phyloP scores from a whole-genome alignment of 2,113 vertebrate species.

The Indri indri region DNA sequence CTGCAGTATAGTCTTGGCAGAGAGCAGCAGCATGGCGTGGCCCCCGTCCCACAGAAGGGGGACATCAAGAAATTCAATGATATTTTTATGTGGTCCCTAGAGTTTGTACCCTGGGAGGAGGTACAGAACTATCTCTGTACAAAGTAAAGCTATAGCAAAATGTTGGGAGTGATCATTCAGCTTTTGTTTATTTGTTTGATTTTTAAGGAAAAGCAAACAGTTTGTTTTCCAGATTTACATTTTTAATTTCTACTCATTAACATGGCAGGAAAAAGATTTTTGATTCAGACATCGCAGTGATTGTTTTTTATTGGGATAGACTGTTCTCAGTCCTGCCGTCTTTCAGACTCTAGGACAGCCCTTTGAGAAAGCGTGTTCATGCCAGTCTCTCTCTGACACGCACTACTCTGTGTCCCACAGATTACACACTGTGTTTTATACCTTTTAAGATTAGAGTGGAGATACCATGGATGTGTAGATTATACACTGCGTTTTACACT shows the following conservation, averaged over 20 bases:
- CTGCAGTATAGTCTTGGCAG: rapidly evolving
- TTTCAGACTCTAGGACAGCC: neutral
- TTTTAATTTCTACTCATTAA: neutral
- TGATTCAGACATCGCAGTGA: neutral
- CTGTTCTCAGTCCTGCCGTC: rapidly evolving
- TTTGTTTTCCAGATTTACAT: neutral
- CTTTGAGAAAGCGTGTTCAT: neutral
- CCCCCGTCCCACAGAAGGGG: rapidly evolving
- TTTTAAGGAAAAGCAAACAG: neutral
- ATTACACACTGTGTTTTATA: too few species aligned
- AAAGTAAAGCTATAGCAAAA: neutral
- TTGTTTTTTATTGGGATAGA: neutral
- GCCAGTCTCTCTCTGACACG: too few species aligned
- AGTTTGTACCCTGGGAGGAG: too few species aligned
- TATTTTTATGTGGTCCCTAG: neutral
- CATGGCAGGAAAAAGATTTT: neutral
- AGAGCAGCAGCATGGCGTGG: rapidly evolving
- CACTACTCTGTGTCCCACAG: neutral
- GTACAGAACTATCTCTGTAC: neutral
- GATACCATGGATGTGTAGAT: rapidly evolving
- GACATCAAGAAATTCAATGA: too few species aligned
- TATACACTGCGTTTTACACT: too few species aligned
- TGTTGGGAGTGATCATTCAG: neutral
- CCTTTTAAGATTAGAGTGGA: too few species aligned
- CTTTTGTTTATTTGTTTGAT: neutral